Evolutionary conservation across 35 echinoderm and acorn worm species (phyloP).

Genomic region (Antedon bifida): DNA sequence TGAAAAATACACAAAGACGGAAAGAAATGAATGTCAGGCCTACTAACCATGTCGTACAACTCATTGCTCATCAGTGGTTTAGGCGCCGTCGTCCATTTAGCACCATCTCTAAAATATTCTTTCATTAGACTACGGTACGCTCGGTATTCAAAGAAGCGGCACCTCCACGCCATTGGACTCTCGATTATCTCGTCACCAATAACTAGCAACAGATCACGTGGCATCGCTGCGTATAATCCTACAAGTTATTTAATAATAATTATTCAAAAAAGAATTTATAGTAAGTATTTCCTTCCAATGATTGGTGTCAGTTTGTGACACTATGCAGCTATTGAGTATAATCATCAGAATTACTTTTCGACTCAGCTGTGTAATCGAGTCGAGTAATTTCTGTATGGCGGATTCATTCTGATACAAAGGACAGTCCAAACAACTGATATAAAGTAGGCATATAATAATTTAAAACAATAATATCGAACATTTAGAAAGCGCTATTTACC

Average conservation of each 20-base stretch:
- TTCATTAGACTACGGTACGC: background rate
- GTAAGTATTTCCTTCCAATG: no score
- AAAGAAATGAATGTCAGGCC: background rate
- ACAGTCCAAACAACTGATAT: no score
- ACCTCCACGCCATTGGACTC: constrained; percentile 5
- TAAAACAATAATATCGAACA: no score
- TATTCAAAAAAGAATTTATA: background rate
- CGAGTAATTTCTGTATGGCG: no score
- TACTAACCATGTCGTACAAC: background rate
- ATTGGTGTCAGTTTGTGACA: no score
- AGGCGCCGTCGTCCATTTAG: constrained; percentile 1
- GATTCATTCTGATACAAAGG: no score
- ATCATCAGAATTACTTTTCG: no score
- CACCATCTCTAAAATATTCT: constrained; percentile 3
- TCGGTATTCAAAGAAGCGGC: constrained; percentile 4
- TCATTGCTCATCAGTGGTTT: constrained; percentile 14
- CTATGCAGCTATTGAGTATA: no score
- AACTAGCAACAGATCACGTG: background rate
- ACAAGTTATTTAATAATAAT: background rate
- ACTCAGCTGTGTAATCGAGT: no score
- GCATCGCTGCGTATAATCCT: constrained; percentile 1
- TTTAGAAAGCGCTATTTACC: no score
- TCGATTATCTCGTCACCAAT: constrained; percentile 10
- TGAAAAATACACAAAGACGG: background rate
- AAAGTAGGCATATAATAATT: no score